phyloP scores from a whole-genome alignment of 2,113 vertebrate species.

The Clarias batrachus region DNA sequence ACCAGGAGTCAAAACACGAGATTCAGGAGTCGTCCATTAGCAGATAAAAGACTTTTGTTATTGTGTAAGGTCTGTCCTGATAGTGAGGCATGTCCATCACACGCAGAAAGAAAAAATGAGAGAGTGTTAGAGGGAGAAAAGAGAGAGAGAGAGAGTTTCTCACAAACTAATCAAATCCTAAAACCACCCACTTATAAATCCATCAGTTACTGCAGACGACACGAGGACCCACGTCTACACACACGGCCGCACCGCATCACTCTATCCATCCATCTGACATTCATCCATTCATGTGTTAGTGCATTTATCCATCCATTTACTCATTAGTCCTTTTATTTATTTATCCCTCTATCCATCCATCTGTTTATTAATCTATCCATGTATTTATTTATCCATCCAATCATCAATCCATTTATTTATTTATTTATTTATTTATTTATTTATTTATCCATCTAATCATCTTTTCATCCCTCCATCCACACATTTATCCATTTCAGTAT shows the following conservation, averaged over 20 bases:
- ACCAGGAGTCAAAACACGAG: constrained; percentile 39
- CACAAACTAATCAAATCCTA: not conserved
- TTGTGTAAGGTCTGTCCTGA: not conserved
- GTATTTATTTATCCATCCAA: not conserved
- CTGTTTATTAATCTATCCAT: not conserved
- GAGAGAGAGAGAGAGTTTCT: not conserved
- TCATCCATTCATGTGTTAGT: not conserved
- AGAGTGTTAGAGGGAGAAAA: not conserved
- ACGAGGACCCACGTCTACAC: not conserved
- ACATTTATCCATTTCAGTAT: not conserved
- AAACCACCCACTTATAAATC: not conserved
- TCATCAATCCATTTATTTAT: not conserved
- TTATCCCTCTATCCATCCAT: not conserved
- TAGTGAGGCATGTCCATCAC: constrained; percentile 29
- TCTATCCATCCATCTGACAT: not conserved
- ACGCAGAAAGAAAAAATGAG: not conserved
- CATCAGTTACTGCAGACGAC: not conserved
- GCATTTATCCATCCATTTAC: not conserved
- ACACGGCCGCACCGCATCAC: not conserved
- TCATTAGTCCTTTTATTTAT: not conserved
- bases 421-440: not conserved
- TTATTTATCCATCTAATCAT: not conserved
- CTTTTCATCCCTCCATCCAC: not conserved
- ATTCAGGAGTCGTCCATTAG: constrained; percentile 58
- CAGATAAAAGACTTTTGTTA: not conserved